These are phyloP conservation scores for Nephrotoma flavescens DNA, from an alignment of 2,888 invertebrate species.

Conservation along the genomic window DNA sequence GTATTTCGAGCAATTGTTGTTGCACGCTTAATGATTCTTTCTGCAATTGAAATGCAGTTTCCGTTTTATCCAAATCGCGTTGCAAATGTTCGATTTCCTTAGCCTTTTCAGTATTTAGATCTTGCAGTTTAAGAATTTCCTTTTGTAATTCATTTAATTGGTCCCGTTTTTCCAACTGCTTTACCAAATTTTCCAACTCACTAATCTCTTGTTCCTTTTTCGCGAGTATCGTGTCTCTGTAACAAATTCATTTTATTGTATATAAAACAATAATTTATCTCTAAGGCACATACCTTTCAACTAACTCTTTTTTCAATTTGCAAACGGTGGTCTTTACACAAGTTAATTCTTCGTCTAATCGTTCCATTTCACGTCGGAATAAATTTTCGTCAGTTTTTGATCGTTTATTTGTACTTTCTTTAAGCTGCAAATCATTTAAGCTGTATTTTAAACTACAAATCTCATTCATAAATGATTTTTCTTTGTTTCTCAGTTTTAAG, in stretches of 20 bases:
- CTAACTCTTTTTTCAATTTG: not conserved
- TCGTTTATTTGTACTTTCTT: not conserved
- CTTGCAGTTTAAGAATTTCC: not conserved
- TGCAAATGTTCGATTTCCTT: not conserved
- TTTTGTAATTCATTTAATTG: not conserved
- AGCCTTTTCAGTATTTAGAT: not conserved
- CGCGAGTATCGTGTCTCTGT: not conserved
- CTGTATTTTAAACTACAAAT: not conserved
- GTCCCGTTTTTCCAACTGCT: not conserved
- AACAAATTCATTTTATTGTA: not conserved
- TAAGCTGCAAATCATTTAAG: not conserved
- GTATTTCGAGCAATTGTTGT: conserved; percentile 19
- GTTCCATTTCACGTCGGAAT: not conserved
- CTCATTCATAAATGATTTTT: not conserved
- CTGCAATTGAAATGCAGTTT: conserved; percentile 13
- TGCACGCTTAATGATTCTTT: conserved; percentile 20
- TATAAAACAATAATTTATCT: not conserved
- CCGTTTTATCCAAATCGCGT: not conserved
- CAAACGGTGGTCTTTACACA: not conserved
- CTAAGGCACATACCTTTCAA: not conserved
- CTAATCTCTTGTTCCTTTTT: not conserved
- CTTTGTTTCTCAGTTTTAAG: not conserved
- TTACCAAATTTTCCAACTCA: not conserved
- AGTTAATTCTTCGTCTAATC: not conserved
- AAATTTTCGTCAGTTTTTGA: not conserved